Evolutionary conservation across 2,113 vertebrate species (phyloP).

Genomic region (Xiphophorus maculatus): DNA sequence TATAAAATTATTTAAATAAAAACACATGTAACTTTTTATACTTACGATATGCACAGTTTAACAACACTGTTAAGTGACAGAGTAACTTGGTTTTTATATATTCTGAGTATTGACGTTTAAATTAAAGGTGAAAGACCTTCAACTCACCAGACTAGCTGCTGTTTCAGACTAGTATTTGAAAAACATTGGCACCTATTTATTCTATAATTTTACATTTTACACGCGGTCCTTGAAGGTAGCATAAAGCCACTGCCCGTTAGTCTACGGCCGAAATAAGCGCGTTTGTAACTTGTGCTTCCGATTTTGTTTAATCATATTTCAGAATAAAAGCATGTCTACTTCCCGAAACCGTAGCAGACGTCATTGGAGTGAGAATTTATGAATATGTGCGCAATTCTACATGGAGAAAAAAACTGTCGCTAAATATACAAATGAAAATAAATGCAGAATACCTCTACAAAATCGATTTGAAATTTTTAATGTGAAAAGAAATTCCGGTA

Average conservation of each 20-base stretch:
- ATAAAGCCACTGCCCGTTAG: too few species aligned
- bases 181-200: too few species aligned
- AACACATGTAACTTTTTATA: too few species aligned
- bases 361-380: not conserved
- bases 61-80: too few species aligned
- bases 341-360: not conserved
- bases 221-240: slow-evolving; percentile 5
- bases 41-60: too few species aligned
- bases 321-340: slow-evolving; percentile 30
- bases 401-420: not conserved
- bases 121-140: too few species aligned
- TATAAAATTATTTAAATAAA: too few species aligned
- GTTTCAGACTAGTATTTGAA: too few species aligned
- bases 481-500: slow-evolving; percentile 27
- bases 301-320: slow-evolving; percentile 2
- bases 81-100: too few species aligned
- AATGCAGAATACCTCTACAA: not conserved
- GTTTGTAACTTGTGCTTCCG: not conserved
- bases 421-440: not conserved
- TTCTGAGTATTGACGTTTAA: too few species aligned
- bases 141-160: not conserved
- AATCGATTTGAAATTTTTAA: slow-evolving; percentile 2
- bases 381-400: not conserved
- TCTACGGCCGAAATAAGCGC: too few species aligned
- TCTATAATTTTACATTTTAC: slow-evolving; percentile 2